These are phyloP conservation scores for Cantharis rufa DNA, from an alignment of 2,888 invertebrate species.

Conservation along the genomic window DNA sequence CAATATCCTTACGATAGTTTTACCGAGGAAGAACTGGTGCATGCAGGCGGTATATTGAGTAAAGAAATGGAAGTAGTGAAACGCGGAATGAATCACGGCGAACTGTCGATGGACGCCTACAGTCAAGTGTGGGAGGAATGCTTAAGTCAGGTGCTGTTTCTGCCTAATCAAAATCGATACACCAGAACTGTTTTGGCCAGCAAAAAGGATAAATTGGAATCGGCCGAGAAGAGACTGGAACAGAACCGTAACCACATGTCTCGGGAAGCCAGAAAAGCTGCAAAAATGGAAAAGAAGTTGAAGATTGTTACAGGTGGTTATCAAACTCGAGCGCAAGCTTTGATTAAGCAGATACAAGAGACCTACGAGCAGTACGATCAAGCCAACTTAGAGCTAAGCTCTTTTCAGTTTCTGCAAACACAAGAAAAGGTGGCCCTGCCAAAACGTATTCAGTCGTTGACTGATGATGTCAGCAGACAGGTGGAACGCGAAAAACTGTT, in stretches of 20 bases:
- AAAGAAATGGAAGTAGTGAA: constrained; percentile 90
- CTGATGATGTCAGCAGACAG: constrained; percentile 91
- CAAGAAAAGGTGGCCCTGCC: constrained; percentile 92
- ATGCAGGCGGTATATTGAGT: constrained; percentile 68
- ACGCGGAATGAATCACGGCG: constrained; percentile 94
- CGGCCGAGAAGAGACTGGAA: constrained; percentile 88
- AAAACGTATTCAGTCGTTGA: constrained; percentile 84
- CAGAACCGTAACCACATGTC: constrained; percentile 96
- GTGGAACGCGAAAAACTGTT: constrained; percentile 87
- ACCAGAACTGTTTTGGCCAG: constrained; percentile 93
- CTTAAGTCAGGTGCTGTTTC: constrained; percentile 85
- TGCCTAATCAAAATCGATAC: constrained; percentile 76
- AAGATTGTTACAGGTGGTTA: constrained; percentile 94
- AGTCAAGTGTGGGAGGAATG: constrained; percentile 96
- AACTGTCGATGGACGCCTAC: constrained; percentile 87
- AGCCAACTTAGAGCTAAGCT: constrained; percentile 83
- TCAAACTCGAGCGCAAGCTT: constrained; percentile 74
- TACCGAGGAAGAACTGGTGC: constrained; percentile 67
- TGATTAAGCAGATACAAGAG: constrained; percentile 86
- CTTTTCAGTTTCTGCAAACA: constrained; percentile 86
- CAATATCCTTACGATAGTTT: constrained; percentile 83
- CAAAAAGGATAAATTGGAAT: constrained; percentile 94
- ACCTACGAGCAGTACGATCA: constrained; percentile 90
- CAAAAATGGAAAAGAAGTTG: constrained; percentile 96
- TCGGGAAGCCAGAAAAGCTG: constrained; percentile 93